Conservation (phyloP, 2,888 invertebrate species). For the Cheilosia vernalis region DNA sequence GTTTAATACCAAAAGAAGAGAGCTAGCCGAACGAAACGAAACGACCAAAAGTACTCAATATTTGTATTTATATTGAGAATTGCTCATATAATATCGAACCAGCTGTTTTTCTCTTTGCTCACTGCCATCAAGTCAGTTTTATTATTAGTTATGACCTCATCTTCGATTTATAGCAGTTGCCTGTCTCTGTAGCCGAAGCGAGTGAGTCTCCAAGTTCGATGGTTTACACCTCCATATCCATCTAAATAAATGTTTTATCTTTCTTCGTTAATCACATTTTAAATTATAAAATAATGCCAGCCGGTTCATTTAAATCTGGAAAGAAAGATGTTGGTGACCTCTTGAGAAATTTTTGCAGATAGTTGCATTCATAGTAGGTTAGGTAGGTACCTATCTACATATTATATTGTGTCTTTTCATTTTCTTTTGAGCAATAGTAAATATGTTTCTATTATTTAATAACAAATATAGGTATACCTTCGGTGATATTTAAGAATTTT, state of each 20-base stretch:
- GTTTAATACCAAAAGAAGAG: conserved; percentile 54
- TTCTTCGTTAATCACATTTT: conserved; percentile 30
- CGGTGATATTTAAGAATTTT: too few relatives aligned
- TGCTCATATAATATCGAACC: conserved; percentile 40
- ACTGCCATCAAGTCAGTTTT: conserved; percentile 81
- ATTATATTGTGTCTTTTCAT: too few relatives aligned
- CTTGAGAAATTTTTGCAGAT: too few relatives aligned
- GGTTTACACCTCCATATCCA: conserved; percentile 45
- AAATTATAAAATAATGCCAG: too few relatives aligned
- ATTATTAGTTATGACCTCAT: conserved; percentile 84
- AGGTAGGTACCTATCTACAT: too few relatives aligned
- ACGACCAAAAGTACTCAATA: conserved; percentile 40
- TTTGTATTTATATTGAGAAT: conserved; percentile 27
- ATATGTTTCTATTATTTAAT: too few relatives aligned
- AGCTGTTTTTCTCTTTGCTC: conserved; percentile 72
- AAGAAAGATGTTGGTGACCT: too few relatives aligned
- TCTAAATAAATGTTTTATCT: conserved; percentile 47
- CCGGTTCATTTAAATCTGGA: too few relatives aligned
- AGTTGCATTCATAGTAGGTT: too few relatives aligned
- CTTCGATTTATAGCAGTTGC: conserved; percentile 82
- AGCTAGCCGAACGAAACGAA: background rate
- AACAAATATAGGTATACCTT: too few relatives aligned
- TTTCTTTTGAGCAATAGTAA: too few relatives aligned
- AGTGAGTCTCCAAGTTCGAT: conserved; percentile 74
- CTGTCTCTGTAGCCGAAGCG: conserved; percentile 81